Base-by-base conservation (phyloP, 2,888 invertebrate genomes). In the Abrostola tripartita region DNA sequence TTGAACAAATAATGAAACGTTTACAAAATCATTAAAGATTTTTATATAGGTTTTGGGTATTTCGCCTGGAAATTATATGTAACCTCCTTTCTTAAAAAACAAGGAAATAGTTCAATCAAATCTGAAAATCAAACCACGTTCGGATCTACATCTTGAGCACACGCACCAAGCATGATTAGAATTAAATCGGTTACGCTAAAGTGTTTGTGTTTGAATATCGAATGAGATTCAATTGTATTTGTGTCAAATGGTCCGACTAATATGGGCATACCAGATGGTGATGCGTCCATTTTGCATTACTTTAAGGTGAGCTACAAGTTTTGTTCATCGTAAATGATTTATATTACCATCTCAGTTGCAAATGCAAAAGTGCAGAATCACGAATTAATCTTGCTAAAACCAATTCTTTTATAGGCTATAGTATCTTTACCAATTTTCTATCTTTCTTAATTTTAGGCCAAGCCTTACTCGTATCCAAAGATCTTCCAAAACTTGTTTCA, bases 161-260 rank as follows among this genome's bases (percentile, higher is more conserved):
- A 67, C 49, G 38, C 49, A 24, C n/a, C 36, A 37, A 50, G 62
- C 59, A 49, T 72, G 78, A 40, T 80, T 67, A 57, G 75, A 69
- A 74, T 80, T 47, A 55, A 63, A 60, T 62, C 9, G 36, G 51
- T 73, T 81, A 65, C 80, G 52, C 24, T 67, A 75, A 40, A 42
- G 37, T 47, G 44, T n/a, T 69, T 40, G 59, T 52, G 6, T 65
- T 67, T 53, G 78, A 78, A 71, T 78, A 63, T 56, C 10, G 55
- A 64, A 69, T 69, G 42, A 65, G 50, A 62, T 52, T 50, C 11
- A 7, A 54, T 37, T 35, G 54, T 65, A 72, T 68, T 78, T 41
- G 57, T 61, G 65, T 75, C 71, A 68, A 60, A 52, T 47, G 36
- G 9, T 14, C 44, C 9, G 8, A 47, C 40, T 40, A 44, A 10